Conservation (phyloP, 2,888 invertebrate genomes). For the Parthenolecanium corni region DNA sequence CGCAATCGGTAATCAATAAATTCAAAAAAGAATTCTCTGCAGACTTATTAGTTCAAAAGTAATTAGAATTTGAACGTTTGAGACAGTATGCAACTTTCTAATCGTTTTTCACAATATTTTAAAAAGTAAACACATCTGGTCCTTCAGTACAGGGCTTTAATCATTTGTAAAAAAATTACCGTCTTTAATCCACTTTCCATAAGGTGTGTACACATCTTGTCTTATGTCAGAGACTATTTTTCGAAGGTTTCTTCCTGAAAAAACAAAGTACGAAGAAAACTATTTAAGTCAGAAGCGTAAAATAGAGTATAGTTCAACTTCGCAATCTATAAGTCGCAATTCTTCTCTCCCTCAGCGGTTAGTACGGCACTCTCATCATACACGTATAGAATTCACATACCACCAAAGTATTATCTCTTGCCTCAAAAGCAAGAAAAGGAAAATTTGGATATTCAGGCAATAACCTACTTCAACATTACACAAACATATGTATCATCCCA, state of each 20-base stretch:
- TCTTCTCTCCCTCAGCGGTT: too few relatives aligned
- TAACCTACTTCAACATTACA: too few relatives aligned
- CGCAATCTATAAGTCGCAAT: too few relatives aligned
- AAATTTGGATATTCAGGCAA: too few relatives aligned
- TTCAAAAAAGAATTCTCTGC: background rate
- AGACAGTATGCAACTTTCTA: background rate
- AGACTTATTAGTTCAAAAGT: background rate
- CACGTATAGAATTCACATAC: too few relatives aligned
- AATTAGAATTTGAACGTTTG: background rate
- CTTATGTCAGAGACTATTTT: slow-evolving; percentile 3
- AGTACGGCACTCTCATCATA: background rate
- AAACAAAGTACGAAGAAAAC: slow-evolving; percentile 3
- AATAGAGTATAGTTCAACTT: too few relatives aligned
- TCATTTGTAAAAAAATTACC: background rate
- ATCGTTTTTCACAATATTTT: background rate
- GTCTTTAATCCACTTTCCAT: slow-evolving; percentile 20
- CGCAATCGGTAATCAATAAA: too few relatives aligned
- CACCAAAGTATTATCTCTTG: too few relatives aligned
- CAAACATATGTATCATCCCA: too few relatives aligned
- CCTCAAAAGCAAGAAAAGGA: too few relatives aligned
- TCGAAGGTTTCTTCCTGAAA: slow-evolving; percentile 2
- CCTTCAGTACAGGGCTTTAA: background rate
- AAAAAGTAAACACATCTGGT: background rate
- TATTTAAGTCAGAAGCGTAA: background rate
- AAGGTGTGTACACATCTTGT: slow-evolving; percentile 4